Conservation (phyloP, 2,113 vertebrate species). For the Halichoerus grypus region DNA sequence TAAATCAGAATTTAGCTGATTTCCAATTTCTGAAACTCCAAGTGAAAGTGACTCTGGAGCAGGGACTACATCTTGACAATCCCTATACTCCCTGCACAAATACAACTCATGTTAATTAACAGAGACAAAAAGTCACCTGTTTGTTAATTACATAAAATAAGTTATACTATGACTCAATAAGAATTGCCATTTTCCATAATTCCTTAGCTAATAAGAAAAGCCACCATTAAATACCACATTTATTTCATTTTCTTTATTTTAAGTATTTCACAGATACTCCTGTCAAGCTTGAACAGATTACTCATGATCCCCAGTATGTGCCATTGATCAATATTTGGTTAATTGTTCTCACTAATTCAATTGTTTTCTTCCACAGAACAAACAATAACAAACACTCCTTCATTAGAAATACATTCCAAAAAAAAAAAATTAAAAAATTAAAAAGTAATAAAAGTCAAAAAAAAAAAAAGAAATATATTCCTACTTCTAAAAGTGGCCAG, state of each 20-base stretch:
- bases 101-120: not conserved
- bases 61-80: not conserved
- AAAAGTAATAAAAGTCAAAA: no score
- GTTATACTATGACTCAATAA: not conserved
- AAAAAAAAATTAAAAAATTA: no score
- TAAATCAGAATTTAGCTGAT: not conserved
- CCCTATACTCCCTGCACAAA: not conserved
- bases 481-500: not conserved
- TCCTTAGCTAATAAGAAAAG: not conserved
- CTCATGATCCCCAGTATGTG: not conserved
- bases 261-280: not conserved
- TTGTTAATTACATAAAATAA: constrained; percentile 32
- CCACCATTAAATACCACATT: not conserved
- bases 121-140: not conserved
- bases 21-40: not conserved
- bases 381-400: not conserved
- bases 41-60: not conserved
- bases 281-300: not conserved
- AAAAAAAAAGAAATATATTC: not conserved
- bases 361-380: not conserved
- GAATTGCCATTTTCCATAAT: not conserved
- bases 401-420: constrained; percentile 14
- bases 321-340: not conserved
- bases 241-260: constrained; percentile 9
- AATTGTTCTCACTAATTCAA: not conserved